phyloP scores from a whole-genome alignment of 2,113 vertebrate species.

The Ahaetulla prasina region DNA sequence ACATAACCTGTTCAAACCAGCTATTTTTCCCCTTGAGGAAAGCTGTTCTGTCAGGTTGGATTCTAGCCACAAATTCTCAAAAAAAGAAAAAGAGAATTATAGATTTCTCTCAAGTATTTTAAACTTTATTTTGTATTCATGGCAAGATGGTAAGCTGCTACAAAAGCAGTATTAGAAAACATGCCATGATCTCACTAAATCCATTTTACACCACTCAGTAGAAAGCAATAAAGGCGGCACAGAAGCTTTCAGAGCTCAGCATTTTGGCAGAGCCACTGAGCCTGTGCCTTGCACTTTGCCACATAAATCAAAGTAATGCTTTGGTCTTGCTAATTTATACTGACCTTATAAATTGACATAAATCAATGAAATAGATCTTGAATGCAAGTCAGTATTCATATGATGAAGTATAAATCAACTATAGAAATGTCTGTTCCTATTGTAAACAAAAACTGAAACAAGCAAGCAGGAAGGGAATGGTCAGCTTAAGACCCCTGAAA shows the following conservation, averaged over 20 bases:
- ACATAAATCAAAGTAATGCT: background rate
- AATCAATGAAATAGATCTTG: background rate
- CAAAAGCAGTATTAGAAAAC: background rate
- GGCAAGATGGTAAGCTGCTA: background rate
- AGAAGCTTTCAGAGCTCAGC: background rate
- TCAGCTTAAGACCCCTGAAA: background rate
- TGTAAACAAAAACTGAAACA: background rate
- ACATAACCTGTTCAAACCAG: background rate
- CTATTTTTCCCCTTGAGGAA: background rate
- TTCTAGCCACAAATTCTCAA: background rate
- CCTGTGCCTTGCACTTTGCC: background rate
- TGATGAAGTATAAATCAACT: background rate
- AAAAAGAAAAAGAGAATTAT: background rate
- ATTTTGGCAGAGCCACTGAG: background rate
- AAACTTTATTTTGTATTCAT: background rate
- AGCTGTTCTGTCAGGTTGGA: background rate
- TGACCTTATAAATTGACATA: background rate
- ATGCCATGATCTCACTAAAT: background rate
- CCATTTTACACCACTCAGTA: background rate
- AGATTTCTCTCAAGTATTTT: background rate
- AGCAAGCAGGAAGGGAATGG: background rate
- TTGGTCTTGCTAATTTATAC: background rate
- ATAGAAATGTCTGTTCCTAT: background rate
- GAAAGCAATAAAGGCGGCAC: background rate
- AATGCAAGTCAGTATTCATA: background rate